A percentile compares a stretch with the other conserved stretches of the same genome.
Evolutionary conservation across 1,140 invertebrate genomes (phyloP).

Genomic region (Thaumetopoea pityocampa): DNA sequence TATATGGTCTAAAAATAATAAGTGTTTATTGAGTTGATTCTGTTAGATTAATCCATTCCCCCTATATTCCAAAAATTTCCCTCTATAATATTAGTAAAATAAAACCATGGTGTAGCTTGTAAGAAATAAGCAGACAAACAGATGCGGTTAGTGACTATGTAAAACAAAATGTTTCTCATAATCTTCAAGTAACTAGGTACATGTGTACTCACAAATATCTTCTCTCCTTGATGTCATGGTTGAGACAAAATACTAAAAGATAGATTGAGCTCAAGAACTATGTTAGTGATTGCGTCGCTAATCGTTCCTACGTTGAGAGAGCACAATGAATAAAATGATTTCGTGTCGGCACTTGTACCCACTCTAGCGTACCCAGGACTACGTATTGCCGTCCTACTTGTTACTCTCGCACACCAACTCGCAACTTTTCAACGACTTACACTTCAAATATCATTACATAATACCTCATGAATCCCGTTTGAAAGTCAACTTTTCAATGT

Average conservation of each 20-base stretch:
- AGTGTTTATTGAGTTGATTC: too few species aligned
- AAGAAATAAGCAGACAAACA: too few species aligned
- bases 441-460: conserved; percentile 43
- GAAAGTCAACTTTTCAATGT: conserved; percentile 18
- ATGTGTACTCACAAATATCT: conserved; percentile 1
- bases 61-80: too few species aligned
- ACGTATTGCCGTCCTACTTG: conserved; percentile 29
- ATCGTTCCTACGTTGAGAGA: conserved; percentile 19
- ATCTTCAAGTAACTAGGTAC: not conserved
- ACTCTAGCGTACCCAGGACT: conserved; percentile 17
- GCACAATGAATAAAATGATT: conserved; percentile 27
- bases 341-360: conserved; percentile 5
- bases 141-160: not conserved
- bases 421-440: conserved; percentile 39
- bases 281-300: conserved; percentile 22
- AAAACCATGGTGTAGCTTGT: too few species aligned
- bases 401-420: conserved; percentile 36
- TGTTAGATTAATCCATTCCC: too few species aligned
- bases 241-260: conserved; percentile 6
- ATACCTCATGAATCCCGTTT: conserved; percentile 34
- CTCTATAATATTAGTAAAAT: too few species aligned
- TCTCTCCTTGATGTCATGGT: conserved; percentile 5
- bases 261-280: conserved; percentile 15
- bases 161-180: not conserved
- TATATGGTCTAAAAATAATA: too few species aligned